Evolutionary conservation across 2,888 invertebrate genomes (phyloP), one percentile per base, ranked within the genome.

Genomic region (Erannis defoliaria): DNA sequence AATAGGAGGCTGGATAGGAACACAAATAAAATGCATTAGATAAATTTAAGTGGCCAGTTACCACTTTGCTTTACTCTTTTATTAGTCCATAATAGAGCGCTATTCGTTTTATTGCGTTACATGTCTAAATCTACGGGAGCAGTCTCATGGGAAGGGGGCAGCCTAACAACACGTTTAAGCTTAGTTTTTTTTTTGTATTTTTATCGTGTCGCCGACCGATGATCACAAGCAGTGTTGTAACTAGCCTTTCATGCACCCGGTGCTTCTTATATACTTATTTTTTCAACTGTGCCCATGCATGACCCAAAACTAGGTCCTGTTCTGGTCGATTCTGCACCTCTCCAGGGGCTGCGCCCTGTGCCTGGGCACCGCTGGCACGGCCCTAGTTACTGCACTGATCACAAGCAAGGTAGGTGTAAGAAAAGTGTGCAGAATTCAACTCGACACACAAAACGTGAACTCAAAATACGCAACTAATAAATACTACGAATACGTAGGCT

Each of bases 391-490:
- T n/a, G n/a, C n/a, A n/a, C n/a, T 75, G 71, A 81, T 84, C 80
- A 76, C 71, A 81, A 83, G 81, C 78, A 81, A n/a, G n/a, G n/a
- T n/a, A 84, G 85, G 77, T 81, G 84, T 87, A 84, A 88, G 79
- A 87, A 92, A 90, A 83, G 88, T 93, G 93, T 93, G 93, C 93
- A 92, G 86, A 77, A 84, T 85, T 84, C 84, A 90, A 91, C 89
- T 88, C 76, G 75, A 77, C 68, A 80, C 86, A 85, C 86, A 88
- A 85, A 93, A 86, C 89, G 87, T 88, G 88, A 85, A 87, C 86
- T 81, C 88, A 88, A 89, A 92, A 88, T 89, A 92, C 80, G 87
- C 90, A 89, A 82, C 71, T 59, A 42, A 42, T 26, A 35, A 1
- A 67, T 67, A 42, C 64, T 51, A 64, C 62, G 64, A 66, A 66